Percentiles rank a stretch among this genome's conserved stretches.
Evolutionary conservation across 53 echinoderm and acorn worm species (phyloP).

Genomic region (Pentamera pediparva): DNA sequence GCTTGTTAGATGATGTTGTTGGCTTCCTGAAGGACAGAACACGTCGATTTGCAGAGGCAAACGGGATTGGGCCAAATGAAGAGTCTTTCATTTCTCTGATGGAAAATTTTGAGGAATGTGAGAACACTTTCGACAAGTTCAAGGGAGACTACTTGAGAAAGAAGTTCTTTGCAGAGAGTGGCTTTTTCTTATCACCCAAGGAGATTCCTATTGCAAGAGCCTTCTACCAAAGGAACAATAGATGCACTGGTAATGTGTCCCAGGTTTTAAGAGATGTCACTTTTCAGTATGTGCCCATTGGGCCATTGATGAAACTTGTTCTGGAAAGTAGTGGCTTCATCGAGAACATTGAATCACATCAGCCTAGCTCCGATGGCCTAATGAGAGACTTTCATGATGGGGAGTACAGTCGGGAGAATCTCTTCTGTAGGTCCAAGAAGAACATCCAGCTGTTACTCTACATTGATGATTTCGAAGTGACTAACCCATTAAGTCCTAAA

Average conservation of each 20-base stretch:
- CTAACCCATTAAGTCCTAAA: constrained; percentile 20
- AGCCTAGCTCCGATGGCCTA: neutral
- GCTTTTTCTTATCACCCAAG: constrained; percentile 5
- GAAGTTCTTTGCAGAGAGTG: constrained; percentile 2
- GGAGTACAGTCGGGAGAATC: neutral
- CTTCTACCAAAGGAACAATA: constrained; percentile 22
- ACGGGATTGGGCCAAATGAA: neutral
- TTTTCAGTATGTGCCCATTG: constrained; percentile 22
- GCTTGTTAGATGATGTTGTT: constrained; percentile 25
- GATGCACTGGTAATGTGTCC: constrained; percentile 1
- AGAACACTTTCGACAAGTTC: constrained; percentile 11
- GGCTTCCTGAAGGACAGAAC: constrained; percentile 23
- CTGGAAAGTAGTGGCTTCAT: constrained; percentile 8
- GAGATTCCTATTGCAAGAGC: constrained; percentile 22
- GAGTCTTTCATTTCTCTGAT: neutral
- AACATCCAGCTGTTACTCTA: neutral
- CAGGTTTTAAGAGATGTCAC: constrained; percentile 9
- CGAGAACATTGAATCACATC: neutral
- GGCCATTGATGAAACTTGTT: constrained; percentile 25
- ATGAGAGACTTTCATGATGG: constrained; percentile 38
- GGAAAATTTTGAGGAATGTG: neutral
- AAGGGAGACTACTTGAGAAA: constrained; percentile 15
- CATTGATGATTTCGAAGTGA: constrained; percentile 19
- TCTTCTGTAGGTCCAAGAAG: neutral
- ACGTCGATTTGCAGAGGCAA: constrained; percentile 14